Evolutionary conservation across 2,888 invertebrate species (phyloP).

Genomic region (Leucoma salicis): DNA sequence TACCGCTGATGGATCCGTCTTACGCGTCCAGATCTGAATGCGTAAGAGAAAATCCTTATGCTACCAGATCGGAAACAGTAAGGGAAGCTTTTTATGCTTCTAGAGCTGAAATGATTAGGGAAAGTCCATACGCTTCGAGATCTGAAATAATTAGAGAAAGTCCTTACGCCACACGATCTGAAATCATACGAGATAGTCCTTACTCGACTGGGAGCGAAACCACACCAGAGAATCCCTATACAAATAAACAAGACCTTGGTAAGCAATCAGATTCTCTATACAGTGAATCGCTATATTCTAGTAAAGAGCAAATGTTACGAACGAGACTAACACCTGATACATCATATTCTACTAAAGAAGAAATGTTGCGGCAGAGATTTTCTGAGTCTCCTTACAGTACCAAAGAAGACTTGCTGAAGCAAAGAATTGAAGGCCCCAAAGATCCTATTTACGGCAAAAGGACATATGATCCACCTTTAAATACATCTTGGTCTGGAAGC

Average conservation of each 20-base stretch:
- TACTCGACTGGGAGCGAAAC: constrained; percentile 48
- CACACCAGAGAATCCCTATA: constrained; percentile 48
- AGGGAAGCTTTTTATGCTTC: constrained; percentile 41
- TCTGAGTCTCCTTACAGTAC: constrained; percentile 78
- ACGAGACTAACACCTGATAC: constrained; percentile 66
- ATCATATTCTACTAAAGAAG: constrained; percentile 75
- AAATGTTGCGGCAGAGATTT: constrained; percentile 75
- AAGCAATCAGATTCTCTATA: constrained; percentile 62
- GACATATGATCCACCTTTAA: constrained; percentile 72
- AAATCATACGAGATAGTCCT: constrained; percentile 42
- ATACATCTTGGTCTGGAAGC: constrained; percentile 69
- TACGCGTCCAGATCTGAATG: constrained; percentile 54
- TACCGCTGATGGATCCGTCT: constrained; percentile 66
- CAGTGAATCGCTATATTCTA: constrained; percentile 71
- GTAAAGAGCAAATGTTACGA: constrained; percentile 71
- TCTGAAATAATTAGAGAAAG: constrained; percentile 20
- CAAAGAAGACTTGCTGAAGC: constrained; percentile 74
- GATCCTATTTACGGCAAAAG: constrained; percentile 70
- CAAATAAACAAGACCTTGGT: constrained; percentile 51
- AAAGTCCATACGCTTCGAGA: constrained; percentile 35
- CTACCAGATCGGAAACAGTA: constrained; percentile 39
- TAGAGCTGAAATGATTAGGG: constrained; percentile 23
- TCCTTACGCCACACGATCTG: constrained; percentile 38
- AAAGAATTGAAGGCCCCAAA: constrained; percentile 66
- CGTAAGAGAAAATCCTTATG: constrained; percentile 41